A percentile compares a stretch with the other conserved stretches of the same genome.
These are phyloP conservation scores for Prorops nasuta DNA, from an alignment of 1,140 invertebrate species.

Conservation along the genomic window DNA sequence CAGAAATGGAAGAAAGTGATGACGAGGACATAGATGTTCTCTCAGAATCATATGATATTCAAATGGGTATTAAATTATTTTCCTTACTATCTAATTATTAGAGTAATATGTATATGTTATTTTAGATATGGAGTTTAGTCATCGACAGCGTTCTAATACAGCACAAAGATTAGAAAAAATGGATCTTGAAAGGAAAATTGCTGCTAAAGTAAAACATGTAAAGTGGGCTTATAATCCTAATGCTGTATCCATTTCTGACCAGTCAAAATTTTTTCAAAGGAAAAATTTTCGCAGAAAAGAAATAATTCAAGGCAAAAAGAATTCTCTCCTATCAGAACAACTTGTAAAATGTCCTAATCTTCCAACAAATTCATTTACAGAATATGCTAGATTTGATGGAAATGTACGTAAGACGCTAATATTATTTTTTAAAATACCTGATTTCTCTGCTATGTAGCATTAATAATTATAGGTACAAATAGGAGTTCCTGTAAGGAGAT, in stretches of 20 bases:
- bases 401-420: constrained; percentile 56
- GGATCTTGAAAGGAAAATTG: constrained; percentile 79
- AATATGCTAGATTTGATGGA: constrained; percentile 91
- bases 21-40: constrained; percentile 68
- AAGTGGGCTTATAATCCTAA: constrained; percentile 70
- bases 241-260: constrained; percentile 60
- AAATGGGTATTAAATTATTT: constrained; percentile 60
- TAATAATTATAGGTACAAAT: constrained; percentile 63
- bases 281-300: constrained; percentile 56
- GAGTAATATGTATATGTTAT: constrained; percentile 1
- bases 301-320: constrained; percentile 46
- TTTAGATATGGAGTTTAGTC: constrained; percentile 59
- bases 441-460: constrained; percentile 14
- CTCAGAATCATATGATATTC: constrained; percentile 68
- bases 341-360: constrained; percentile 72
- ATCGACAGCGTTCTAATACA: constrained; percentile 80
- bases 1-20: constrained; percentile 74
- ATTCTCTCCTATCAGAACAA: constrained; percentile 69
- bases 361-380: constrained; percentile 81
- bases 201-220: constrained; percentile 74
- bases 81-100: constrained; percentile 1
- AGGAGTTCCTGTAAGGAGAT: constrained; percentile 73
- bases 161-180: constrained; percentile 86
- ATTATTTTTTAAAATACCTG: constrained; percentile 1
- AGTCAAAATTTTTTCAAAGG: constrained; percentile 67